Base-by-base conservation (phyloP, 2,888 invertebrate genomes). In the Capitulum mitella region DNA sequence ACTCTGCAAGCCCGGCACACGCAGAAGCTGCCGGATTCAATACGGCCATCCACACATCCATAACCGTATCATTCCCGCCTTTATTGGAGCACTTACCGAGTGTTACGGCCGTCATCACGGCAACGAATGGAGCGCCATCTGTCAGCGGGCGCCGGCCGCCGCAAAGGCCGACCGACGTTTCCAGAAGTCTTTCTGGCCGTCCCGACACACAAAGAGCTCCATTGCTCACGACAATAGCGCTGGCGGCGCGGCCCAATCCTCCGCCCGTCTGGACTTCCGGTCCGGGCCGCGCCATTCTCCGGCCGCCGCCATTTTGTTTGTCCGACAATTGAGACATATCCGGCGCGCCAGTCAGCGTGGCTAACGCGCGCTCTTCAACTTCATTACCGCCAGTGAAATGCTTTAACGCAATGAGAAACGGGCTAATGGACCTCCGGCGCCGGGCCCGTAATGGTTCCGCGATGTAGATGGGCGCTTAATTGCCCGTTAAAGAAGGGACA, bases 321-420 rank as follows among this genome's bases (percentile, higher is more conserved):
- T 64, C 64, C 64, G 64, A 34, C 64, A 64, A 64, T 64, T 64
- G 64, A 64, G 64, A 64, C 64, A 34, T 64, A 34, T 64, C 64
- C 64, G 64, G 64, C 64, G 64, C 64, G 64, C n/a, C 64, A 64
- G 64, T 3, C 32, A 34, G 64, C 64, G 64, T 64, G 64, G 64
- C 64, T 64, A 64, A 64, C 64, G 64, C 12, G 34, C 12, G 32
- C 64, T 16, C 64, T 64, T 64, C 64, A 64, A 64, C 64, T 34
- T 64, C 64, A 64, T 64, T 64, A 64, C 64, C 34, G 64, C 64
- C 34, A 14, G 64, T 34, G 64, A 64, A 64, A 64, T 19, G 64
- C 34, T 64, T 34, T 64, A 64, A 64, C 64, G 64, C 64, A 64
- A 64, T 64, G 64, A 64, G 64, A 64, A 64, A 16, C 14, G 64